Conservation (phyloP, 2,113 vertebrate species). For the Sakesphorus luctuosus region DNA sequence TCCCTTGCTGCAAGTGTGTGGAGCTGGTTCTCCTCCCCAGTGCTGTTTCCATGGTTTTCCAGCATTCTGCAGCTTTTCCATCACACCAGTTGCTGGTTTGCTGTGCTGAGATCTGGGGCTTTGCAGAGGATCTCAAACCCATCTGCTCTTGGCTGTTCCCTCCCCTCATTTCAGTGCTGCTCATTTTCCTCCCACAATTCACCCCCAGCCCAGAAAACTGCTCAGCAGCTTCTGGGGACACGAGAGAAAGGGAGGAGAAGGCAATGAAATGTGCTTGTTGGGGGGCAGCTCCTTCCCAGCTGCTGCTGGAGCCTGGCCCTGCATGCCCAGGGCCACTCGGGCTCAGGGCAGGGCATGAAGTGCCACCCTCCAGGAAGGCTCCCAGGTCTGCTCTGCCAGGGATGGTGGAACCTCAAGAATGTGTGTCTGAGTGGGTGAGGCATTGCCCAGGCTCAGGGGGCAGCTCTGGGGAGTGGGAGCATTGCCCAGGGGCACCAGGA, state of each 20-base stretch:
- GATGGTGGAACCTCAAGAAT: not conserved
- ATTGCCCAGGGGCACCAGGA: not conserved
- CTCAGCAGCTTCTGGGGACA: not conserved
- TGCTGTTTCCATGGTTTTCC: slow-evolving; percentile 17
- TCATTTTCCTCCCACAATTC: fast-evolving
- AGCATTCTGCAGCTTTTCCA: not conserved
- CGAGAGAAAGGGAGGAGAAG: not conserved
- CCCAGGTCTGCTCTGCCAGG: fast-evolving
- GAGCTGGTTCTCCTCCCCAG: not conserved
- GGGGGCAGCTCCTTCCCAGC: too few species aligned
- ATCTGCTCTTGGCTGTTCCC: not conserved
- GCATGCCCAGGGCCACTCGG: not conserved
- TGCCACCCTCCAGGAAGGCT: fast-evolving
- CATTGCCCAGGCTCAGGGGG: not conserved
- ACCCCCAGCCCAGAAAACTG: not conserved
- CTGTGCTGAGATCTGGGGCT: not conserved
- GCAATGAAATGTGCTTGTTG: fast-evolving
- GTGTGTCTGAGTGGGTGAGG: not conserved
- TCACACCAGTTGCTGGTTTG: not conserved
- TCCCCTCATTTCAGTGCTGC: not conserved
- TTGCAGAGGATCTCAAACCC: not conserved
- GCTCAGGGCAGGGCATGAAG: too few species aligned
- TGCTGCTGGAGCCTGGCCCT: not conserved
- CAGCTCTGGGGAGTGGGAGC: not conserved
- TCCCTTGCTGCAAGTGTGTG: fast-evolving